Evolutionary conservation across 30 jellyfish, hydroid and myxozoan genomes (phyloP), one percentile per base, ranked within the genome.

Genomic region (Aurelia sp.): DNA sequence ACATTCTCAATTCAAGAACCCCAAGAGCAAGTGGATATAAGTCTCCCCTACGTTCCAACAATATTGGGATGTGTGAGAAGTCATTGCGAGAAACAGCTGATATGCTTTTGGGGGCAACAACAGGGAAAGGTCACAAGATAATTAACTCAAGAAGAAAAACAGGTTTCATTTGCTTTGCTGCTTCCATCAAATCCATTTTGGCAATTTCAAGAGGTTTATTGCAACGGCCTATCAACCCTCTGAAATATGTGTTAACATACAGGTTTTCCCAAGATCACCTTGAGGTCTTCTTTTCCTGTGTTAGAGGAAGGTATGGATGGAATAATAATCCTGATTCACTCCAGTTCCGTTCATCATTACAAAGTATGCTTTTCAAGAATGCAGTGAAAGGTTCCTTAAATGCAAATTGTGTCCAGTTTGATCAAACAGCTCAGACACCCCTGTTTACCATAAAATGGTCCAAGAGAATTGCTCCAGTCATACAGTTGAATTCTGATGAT

Each of bases 211-310:
- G 35, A 33, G 68, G 52, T 8, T 17, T 86, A 18, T 18, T 76
- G 13, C 13, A 18, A 18, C 13, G 72, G 48, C 55, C 77, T 19
- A 51, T 31, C 19, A 47, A 50, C 17, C 96, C 96, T 18, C 81
- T 74, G 61, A 63, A 65, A 16, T 86, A 86, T 67, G 27, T 86
- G 68, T 63, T 86, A 47, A 86, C 96, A 59, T 86, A 69, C 73
- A 74, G 72, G 40, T 86, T 86, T 40, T 64, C 86, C 18, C 96
- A 86, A 67, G 96, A 86, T 40, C 96, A 74, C 27, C 8, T 74
- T 21, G 96, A 86, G 51, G 38, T 82, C 5, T 53, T 66, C 33
- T 86, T 67, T 67, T 21, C 85, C 12, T 63, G 81, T 19, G 52
- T 74, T 18, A 53, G 89, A 64, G 85, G 67, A 60, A 50, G 63